Percentiles rank a stretch among this genome's conserved stretches.
Evolutionary conservation across 2,113 vertebrate genomes (phyloP).

Genomic region (Gila orcuttii): DNA sequence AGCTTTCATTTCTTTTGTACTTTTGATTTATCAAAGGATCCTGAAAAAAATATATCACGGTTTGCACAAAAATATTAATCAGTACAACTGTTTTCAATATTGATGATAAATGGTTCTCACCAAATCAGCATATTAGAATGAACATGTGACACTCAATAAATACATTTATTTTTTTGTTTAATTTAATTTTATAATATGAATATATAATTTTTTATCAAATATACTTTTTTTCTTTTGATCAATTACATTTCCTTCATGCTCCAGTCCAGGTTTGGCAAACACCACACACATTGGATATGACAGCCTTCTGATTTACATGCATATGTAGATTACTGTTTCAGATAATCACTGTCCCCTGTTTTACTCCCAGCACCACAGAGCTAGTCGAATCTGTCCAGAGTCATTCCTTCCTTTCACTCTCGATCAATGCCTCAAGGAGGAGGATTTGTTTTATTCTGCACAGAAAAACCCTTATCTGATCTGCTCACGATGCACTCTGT

Average conservation of each 20-base stretch:
- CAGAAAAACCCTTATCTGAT: conserved; percentile 44
- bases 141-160: too few species aligned
- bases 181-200: too few species aligned
- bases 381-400: neutral
- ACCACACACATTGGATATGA: neutral
- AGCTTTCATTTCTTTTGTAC: too few species aligned
- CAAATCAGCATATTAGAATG: too few species aligned
- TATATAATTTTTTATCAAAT: too few species aligned
- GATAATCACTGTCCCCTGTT: neutral
- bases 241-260: neutral
- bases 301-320: neutral
- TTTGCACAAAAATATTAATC: too few species aligned
- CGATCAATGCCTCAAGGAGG: conserved; percentile 12
- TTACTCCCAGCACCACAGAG: neutral
- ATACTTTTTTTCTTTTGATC: neutral
- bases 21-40: too few species aligned
- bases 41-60: too few species aligned
- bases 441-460: conserved; percentile 24
- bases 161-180: too few species aligned
- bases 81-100: too few species aligned
- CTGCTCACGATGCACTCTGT: conserved; percentile 4
- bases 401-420: neutral
- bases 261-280: neutral
- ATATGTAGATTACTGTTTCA: neutral
- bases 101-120: too few species aligned